Base-by-base conservation (phyloP, 2,797 vertebrate species). In the Catostomus latipinnis region DNA sequence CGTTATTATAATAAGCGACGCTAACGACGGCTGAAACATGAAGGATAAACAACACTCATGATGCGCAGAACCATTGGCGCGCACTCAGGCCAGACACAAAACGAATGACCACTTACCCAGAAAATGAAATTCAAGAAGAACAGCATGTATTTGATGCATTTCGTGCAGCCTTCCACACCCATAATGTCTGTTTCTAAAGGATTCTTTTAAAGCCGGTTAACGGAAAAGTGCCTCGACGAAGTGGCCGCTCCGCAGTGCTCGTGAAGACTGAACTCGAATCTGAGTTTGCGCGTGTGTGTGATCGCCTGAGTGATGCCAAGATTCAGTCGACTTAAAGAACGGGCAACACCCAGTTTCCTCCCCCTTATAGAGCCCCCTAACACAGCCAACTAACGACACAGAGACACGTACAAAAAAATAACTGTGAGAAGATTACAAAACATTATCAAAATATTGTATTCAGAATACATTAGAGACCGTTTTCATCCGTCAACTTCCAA, bases 51-150 rank as follows among this genome's bases (percentile, higher is more conserved):
- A 74, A 5, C 34, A 34, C 34, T 34, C 34, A 34, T 34, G 34
- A 34, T 22, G 22, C 22, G 34, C 34, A 34, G 34, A 50, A 52
- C 50, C 46, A 74, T 73, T 79, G 72, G 72, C 82, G 69, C 53
- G 61, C 73, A 65, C 72, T 65, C 70, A 56, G 80, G 18, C 73
- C 43, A 71, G 13, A 43, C 54, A 11, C 78, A 11, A 65, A 76
- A 76, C 57, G n/a, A 56, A 66, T 34, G 60, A n/a, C 1, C 13
- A 86, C 97, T 97, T 86, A 99, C 97, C 97, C 97, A 98, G 92
- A 99, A 99, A 89, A 99, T 93, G 92, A 99, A 99, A 91, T 99
- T 98, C 88, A 97, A 96, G 90, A 96, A 94, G 90, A 99, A 99
- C 1, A 99, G 97, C 89, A 98, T 82, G 82, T 98, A 98, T 88